Evolutionary conservation across 2,797 vertebrate species (phyloP).

Genomic region (Gadopsis marmoratus): DNA sequence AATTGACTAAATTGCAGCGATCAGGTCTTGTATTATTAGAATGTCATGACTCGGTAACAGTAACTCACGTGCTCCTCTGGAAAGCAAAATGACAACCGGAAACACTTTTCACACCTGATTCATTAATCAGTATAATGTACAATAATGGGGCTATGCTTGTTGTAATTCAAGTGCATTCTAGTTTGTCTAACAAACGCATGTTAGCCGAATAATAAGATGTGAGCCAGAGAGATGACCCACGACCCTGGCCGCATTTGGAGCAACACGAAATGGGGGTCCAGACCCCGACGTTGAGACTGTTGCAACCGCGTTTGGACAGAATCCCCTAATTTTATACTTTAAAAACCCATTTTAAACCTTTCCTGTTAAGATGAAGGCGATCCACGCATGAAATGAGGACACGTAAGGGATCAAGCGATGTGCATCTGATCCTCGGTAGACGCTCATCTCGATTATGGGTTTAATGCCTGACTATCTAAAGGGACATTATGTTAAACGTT

Average conservation of each 20-base stretch:
- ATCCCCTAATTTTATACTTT: neutral
- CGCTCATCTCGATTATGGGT: constrained; percentile 11
- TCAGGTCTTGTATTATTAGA: neutral
- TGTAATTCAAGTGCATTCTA: neutral
- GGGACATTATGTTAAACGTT: too few relatives aligned
- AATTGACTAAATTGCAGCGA: neutral
- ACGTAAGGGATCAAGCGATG: neutral
- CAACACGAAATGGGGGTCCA: neutral
- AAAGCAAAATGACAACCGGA: neutral
- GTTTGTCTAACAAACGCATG: neutral
- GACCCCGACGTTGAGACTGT: neutral
- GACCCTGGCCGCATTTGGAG: neutral
- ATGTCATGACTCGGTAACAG: neutral
- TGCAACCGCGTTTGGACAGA: neutral
- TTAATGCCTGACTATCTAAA: constrained; percentile 5
- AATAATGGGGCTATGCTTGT: neutral
- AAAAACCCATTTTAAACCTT: neutral
- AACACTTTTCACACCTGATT: neutral
- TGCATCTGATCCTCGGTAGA: neutral
- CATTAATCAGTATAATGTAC: neutral
- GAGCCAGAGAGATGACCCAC: neutral
- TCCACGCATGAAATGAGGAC: neutral
- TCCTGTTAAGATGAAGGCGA: neutral
- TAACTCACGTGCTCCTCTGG: neutral
- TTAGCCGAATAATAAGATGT: neutral